These are phyloP conservation scores for Drosophila robusta DNA, from an alignment of 2,888 invertebrate genomes.

Conservation along the genomic window DNA sequence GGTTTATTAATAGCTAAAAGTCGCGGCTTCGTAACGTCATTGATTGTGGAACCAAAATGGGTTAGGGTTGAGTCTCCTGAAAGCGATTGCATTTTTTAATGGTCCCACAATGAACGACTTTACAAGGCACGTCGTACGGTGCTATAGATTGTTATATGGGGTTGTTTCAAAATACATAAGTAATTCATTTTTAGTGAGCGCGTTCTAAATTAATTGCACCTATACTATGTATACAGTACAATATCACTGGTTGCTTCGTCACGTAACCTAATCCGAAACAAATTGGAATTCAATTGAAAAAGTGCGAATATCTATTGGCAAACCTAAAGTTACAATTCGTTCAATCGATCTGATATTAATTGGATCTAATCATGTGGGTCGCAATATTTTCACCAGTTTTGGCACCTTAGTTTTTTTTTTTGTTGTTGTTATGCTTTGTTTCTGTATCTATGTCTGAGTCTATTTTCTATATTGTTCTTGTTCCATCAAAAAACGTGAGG, in stretches of 20 bases:
- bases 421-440: conserved; percentile 15
- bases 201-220: conserved; percentile 85
- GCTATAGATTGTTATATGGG: conserved; percentile 35
- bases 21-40: conserved; percentile 73
- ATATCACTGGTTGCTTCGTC: conserved; percentile 86
- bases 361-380: conserved; percentile 44
- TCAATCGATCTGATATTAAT: conserved; percentile 40
- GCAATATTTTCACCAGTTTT: conserved; percentile 62
- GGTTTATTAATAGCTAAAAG: conserved; percentile 44
- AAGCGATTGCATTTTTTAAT: conserved; percentile 58
- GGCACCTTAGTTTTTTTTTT: conserved; percentile 18
- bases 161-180: conserved; percentile 53
- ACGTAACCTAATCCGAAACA: conserved; percentile 82
- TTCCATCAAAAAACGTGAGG: conserved; percentile 56
- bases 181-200: conserved; percentile 79
- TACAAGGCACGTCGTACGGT: conserved; percentile 73
- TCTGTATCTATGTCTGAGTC: conserved; percentile 38
- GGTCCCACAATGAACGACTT: conserved; percentile 74
- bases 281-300: conserved; percentile 67
- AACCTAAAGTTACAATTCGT: conserved; percentile 51
- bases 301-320: conserved; percentile 51
- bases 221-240: conserved; percentile 86
- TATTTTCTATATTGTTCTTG: conserved; percentile 37
- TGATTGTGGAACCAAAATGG: conserved; percentile 61
- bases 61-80: conserved; percentile 75